Base-by-base conservation (phyloP, 2,113 vertebrate genomes). In the Oreotrochilus melanogaster region DNA sequence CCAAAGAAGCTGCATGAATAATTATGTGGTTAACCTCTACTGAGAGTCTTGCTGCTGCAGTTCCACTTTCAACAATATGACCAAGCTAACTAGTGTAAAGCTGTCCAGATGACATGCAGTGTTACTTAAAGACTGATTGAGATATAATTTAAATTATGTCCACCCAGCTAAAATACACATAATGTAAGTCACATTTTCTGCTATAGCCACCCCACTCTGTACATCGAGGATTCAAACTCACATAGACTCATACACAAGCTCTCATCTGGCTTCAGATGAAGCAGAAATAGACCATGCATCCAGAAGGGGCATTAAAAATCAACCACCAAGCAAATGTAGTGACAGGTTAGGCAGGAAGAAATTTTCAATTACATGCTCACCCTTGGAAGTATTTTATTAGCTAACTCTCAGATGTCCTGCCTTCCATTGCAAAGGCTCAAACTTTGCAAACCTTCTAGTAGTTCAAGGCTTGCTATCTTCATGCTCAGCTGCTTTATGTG, bases 211-310 rank as follows among this genome's bases (percentile, higher is more conserved):
- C 24, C 16, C 14, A 19, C 15, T 6, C 14, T 66, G 17, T 71
- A 19, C 31, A 30, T 73, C 67, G 16, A 16, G 43, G 30, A 58
- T 45, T 85, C 71, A 78, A 72, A 64, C 13, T 45, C 45, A 24
- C 0, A 0, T 45, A 27, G 0, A 1, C 5, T 54, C 9, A 23
- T 11, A 48, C 11, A 43, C 8, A 62, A 66, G 28, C 19, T 64
- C 45, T 51, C 43, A 67, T 30, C 37, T 47, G 78, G 37, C 43
- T 89, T 67, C 81, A 67, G 16, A n/a, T n/a, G 51, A 78, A 78
- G 65, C 16, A 85, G 48, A 81, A 81, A 84, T 10, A 71, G 28
- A 9, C 16, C 17, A 4, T 17, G 14, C 54, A 86, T 61, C 35
- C 43, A n/a, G 70, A 48, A 61, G 39, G 45, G 28, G 9, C 31